A percentile compares a stretch with the other conserved stretches of the same genome.
These are phyloP conservation scores for Campylorhamphus procurvoides DNA, from an alignment of 2,113 vertebrate genomes.

Conservation along the genomic window DNA sequence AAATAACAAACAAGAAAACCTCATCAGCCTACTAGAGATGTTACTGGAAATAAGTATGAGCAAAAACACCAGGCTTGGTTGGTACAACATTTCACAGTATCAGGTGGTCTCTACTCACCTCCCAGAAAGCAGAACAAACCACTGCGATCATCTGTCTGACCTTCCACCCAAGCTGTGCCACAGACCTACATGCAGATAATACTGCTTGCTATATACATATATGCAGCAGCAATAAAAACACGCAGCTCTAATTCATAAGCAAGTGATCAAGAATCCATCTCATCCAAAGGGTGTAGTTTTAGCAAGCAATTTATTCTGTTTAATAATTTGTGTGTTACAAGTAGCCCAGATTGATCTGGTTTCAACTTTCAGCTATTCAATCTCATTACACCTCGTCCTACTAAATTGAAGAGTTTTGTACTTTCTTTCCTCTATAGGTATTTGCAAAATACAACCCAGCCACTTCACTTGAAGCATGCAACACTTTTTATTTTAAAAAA, in stretches of 20 bases:
- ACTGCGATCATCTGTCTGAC: background rate
- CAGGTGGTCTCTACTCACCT: background rate
- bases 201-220: background rate
- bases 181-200: fast-evolving
- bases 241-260: background rate
- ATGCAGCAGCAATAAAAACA: background rate
- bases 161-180: background rate
- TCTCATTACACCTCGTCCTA: background rate
- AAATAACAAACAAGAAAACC: background rate
- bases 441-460: background rate
- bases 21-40: background rate
- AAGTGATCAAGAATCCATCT: background rate
- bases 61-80: background rate
- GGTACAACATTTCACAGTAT: background rate
- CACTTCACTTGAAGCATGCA: background rate
- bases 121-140: background rate
- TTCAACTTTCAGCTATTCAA: conserved; percentile 4
- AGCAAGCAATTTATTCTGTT: background rate
- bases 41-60: background rate
- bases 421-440: background rate
- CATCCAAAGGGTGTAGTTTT: background rate
- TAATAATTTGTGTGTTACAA: conserved; percentile 12
- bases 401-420: background rate
- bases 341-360: conserved; percentile 5
- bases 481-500: background rate